These are phyloP conservation scores for Megalurothrips usitatus DNA, from an alignment of 2,888 invertebrate species.

Conservation along the genomic window DNA sequence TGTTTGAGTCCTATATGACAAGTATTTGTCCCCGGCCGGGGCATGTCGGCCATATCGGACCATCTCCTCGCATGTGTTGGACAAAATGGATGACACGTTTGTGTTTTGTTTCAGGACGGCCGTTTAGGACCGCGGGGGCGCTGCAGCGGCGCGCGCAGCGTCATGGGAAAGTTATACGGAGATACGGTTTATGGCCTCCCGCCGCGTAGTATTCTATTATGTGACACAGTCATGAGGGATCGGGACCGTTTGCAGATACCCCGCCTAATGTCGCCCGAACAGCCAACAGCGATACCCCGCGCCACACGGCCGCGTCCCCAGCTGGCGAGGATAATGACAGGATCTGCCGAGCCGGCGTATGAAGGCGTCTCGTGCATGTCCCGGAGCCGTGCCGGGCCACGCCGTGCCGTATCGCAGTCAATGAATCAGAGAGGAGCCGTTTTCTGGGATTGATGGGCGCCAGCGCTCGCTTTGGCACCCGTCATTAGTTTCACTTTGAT, in stretches of 20 bases:
- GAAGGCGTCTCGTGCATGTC: not conserved
- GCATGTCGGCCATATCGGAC: not conserved
- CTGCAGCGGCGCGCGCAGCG: too few species aligned
- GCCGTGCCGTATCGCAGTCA: not conserved
- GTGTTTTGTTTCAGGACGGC: not conserved
- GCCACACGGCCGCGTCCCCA: too few species aligned
- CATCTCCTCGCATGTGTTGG: not conserved
- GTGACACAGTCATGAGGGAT: too few species aligned
- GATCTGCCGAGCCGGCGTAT: too few species aligned
- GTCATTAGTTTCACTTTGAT: not conserved
- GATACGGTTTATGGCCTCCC: too few species aligned
- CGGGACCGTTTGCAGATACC: too few species aligned
- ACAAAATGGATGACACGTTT: constrained; percentile 19
- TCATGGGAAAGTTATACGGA: not conserved
- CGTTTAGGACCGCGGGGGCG: not conserved
- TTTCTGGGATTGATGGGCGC: not conserved
- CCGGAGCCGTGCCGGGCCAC: not conserved
- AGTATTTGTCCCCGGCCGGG: not conserved
- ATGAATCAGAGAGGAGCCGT: not conserved
- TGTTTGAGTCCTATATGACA: not conserved
- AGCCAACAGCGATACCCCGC: too few species aligned
- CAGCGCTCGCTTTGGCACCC: not conserved
- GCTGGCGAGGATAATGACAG: too few species aligned
- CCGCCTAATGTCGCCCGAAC: too few species aligned
- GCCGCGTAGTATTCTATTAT: too few species aligned